These are phyloP conservation scores for Holacanthus passer DNA, from an alignment of 2,113 vertebrate species.

Conservation along the genomic window DNA sequence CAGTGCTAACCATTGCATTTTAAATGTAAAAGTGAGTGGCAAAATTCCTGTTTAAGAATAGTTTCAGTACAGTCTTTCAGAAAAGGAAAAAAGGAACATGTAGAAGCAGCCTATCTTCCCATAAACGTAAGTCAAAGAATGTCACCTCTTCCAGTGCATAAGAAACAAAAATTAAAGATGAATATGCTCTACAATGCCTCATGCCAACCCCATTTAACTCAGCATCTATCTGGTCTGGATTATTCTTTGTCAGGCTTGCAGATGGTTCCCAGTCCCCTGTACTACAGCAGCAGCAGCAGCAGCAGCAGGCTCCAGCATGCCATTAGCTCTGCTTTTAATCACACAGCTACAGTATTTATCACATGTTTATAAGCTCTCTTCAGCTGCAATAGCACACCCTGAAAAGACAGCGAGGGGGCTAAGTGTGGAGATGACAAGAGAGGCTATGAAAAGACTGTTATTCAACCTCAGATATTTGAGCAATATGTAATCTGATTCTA, in stretches of 20 bases:
- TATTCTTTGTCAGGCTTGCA: constrained; percentile 2
- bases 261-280: neutral
- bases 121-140: neutral
- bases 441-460: neutral
- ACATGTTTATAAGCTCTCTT: constrained; percentile 57
- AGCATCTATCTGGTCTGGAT: constrained; percentile 30
- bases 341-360: constrained; percentile 58
- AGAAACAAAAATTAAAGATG: neutral
- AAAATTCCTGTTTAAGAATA: no score
- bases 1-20: neutral
- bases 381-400: constrained; percentile 28
- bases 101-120: neutral
- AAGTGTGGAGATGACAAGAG: constrained; percentile 20
- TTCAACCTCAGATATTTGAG: neutral
- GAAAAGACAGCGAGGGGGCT: constrained; percentile 19
- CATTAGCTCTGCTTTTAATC: constrained; percentile 69
- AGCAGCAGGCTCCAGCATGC: constrained; percentile 9
- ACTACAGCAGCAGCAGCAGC: constrained; percentile 19
- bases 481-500: neutral
- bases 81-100: no score
- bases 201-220: neutral
- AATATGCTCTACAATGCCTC: no score
- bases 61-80: no score
- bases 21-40: no score
- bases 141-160: neutral